phyloP scores from a whole-genome alignment of 2,888 invertebrate genomes.

The Oscheius sp. region DNA sequence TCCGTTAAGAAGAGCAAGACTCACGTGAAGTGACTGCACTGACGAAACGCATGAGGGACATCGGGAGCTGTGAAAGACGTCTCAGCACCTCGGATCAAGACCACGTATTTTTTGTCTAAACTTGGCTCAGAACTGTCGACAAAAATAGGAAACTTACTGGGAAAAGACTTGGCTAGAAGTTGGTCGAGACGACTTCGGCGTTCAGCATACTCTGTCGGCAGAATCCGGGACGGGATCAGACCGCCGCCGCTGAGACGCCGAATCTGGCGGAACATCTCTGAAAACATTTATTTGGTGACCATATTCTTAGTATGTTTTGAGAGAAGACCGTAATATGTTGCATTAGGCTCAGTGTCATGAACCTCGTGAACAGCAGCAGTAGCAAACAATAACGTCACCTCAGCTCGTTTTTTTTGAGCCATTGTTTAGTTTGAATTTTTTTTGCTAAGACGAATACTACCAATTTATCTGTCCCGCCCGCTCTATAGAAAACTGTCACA shows the following conservation, averaged over 20 bases:
- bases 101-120: slow-evolving; percentile 35
- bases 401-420: too few species aligned
- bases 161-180: slow-evolving; percentile 1
- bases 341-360: too few species aligned
- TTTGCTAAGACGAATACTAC: too few species aligned
- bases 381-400: too few species aligned
- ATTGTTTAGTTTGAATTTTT: too few species aligned
- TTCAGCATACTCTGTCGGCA: slow-evolving; percentile 13
- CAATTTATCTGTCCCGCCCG: too few species aligned
- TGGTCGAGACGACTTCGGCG: slow-evolving; percentile 11
- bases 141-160: slow-evolving; percentile 1
- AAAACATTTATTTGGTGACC: too few species aligned
- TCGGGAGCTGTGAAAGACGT: slow-evolving; percentile 61
- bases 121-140: too few species aligned
- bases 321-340: too few species aligned
- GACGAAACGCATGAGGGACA: slow-evolving; percentile 66
- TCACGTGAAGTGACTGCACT: slow-evolving; percentile 63
- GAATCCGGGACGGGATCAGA: slow-evolving; percentile 19
- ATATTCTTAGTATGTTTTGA: too few species aligned
- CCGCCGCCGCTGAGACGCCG: slow-evolving; percentile 15
- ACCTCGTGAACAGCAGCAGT: too few species aligned
- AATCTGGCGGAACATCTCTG: slow-evolving; percentile 2
- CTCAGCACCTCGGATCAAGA: slow-evolving; percentile 51
- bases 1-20: background rate
- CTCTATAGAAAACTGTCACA: too few species aligned